Evolutionary conservation across 2,113 vertebrate species (phyloP).

Genomic region (Scatophagus argus): DNA sequence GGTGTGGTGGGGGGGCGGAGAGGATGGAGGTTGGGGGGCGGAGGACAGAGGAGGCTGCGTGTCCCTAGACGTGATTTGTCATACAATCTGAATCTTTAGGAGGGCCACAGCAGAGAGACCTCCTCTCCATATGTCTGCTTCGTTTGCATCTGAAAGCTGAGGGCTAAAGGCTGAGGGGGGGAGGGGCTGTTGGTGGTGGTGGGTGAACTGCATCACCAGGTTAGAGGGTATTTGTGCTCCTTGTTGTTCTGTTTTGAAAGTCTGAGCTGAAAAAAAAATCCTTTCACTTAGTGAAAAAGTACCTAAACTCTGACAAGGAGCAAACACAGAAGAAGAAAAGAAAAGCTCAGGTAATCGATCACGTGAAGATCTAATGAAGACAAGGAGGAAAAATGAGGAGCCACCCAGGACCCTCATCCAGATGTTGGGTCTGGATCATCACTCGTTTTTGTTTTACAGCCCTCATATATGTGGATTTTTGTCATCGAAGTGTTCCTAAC

Average conservation of each 20-base stretch:
- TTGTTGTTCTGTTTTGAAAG: background rate
- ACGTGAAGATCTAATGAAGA: too few species aligned
- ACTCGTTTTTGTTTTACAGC: too few species aligned
- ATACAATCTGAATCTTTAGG: conserved; percentile 89
- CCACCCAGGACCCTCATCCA: too few species aligned
- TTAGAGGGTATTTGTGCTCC: conserved; percentile 10
- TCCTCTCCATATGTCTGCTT: conserved; percentile 88
- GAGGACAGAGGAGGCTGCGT: conserved; percentile 36
- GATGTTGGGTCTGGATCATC: too few species aligned
- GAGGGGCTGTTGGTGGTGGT: background rate
- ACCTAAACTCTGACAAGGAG: too few species aligned
- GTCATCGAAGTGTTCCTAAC: too few species aligned
- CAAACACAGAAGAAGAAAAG: background rate
- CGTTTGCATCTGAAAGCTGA: conserved; percentile 86
- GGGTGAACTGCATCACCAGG: background rate
- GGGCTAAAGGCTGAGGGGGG: conserved; percentile 14
- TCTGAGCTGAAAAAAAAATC: too few species aligned
- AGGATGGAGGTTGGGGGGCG: conserved; percentile 6
- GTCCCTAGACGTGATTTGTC: conserved; percentile 86
- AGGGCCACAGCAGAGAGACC: conserved; percentile 80
- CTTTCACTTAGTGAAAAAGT: too few species aligned
- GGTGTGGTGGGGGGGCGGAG: background rate
- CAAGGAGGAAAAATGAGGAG: too few species aligned
- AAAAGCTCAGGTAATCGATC: too few species aligned
- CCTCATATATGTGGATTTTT: too few species aligned